A percentile compares a stretch with the other conserved stretches of the same genome.
These are phyloP conservation scores for Philantomba maxwellii DNA, from an alignment of 2,113 vertebrate genomes.

Conservation along the genomic window DNA sequence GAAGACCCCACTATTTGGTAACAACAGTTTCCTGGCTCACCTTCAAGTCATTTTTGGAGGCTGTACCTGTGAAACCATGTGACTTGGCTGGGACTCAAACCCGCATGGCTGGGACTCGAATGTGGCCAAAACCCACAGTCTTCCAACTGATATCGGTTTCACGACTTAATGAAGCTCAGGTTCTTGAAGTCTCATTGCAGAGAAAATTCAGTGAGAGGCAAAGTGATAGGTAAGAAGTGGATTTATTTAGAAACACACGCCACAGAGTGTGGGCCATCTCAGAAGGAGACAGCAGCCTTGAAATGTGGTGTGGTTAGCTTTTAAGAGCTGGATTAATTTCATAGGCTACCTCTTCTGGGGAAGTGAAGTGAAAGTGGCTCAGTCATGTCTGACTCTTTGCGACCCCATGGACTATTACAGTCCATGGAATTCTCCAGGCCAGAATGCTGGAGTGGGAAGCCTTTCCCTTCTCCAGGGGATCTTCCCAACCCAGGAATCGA, in stretches of 20 bases:
- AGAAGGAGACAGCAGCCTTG: background rate
- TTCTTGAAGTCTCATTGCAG: background rate
- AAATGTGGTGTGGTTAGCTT: background rate
- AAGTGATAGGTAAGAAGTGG: background rate
- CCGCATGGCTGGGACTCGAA: background rate
- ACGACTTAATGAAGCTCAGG: background rate
- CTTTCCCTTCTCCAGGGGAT: background rate
- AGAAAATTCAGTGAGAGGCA: background rate
- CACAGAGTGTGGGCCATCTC: background rate
- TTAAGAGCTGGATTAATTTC: background rate
- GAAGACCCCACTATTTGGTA: background rate
- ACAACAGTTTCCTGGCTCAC: background rate
- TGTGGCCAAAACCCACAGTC: background rate
- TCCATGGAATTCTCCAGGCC: background rate
- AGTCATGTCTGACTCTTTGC: accelerated
- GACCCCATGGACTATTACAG: background rate
- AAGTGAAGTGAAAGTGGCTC: background rate
- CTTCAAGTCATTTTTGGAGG: background rate
- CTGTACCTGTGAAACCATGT: background rate
- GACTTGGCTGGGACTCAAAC: background rate
- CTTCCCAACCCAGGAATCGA: background rate
- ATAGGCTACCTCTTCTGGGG: background rate
- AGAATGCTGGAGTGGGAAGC: background rate
- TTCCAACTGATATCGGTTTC: background rate
- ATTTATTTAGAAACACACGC: background rate